Percentiles rank a stretch among this genome's conserved stretches.
Evolutionary conservation across 2,888 invertebrate genomes (phyloP).

Genomic region (Eurois occulta): DNA sequence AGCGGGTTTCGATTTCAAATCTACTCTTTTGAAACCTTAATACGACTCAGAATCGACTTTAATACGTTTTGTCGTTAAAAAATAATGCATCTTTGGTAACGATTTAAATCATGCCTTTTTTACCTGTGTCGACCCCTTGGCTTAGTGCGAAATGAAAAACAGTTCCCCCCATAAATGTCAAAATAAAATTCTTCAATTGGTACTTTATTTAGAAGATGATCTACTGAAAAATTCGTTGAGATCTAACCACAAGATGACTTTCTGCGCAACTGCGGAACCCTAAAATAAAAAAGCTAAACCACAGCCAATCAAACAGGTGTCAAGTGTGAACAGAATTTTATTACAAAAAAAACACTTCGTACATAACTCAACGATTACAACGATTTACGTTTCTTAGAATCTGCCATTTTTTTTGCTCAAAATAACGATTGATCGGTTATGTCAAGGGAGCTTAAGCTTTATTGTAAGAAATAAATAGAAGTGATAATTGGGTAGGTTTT

Average conservation of each 20-base stretch:
- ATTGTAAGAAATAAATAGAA: conserved; percentile 8
- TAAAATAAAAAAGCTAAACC: conserved; percentile 36
- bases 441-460: conserved; percentile 12
- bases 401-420: conserved; percentile 25
- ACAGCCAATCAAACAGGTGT: conserved; percentile 61
- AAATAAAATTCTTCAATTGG: neutral
- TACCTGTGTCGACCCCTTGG: neutral
- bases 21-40: conserved; percentile 1
- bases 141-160: neutral
- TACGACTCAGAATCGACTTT: neutral
- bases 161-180: neutral
- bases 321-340: conserved; percentile 53
- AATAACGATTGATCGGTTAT: conserved; percentile 31
- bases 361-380: conserved; percentile 39
- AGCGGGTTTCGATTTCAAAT: neutral
- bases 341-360: conserved; percentile 25
- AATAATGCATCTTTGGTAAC: neutral
- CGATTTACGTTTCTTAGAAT: conserved; percentile 42
- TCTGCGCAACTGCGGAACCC: conserved; percentile 17
- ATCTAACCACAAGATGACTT: neutral
- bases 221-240: neutral
- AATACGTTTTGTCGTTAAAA: neutral
- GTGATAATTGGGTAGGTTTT: conserved; percentile 9
- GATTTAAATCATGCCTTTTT: neutral
- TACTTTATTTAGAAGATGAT: neutral